Evolutionary conservation across 2,113 vertebrate genomes (phyloP), one percentile per base, ranked within the genome.

Genomic region (Psittacula cyanocephala): DNA sequence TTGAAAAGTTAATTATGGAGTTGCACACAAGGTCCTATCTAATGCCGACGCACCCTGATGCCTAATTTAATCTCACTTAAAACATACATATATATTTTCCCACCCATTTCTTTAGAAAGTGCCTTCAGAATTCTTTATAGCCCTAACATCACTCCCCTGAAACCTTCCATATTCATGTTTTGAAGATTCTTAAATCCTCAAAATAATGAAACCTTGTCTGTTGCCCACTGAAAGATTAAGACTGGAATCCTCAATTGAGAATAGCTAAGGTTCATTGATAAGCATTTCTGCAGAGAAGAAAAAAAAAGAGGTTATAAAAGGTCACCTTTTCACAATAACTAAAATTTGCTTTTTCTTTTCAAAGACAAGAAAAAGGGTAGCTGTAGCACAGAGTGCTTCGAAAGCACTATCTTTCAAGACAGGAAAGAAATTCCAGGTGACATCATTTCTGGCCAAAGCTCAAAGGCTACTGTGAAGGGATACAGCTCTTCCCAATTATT

Each of bases 371-470:
- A 86, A 63, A 90, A 70, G 11, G 1, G 13, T 57, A 93, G 41
- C 37, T 82, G 31, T 25, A 88, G 7, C n/a, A 60, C 68, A 81
- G 39, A 78, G 27, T 84, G 65, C 82, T 91, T 88, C 86, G 72
- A 88, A 94, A 95, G 83, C 33, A 76, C 64, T 53, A 43, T 78
- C 92, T 87, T 96, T 94, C 47, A 91, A 96, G 80, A 93, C 19
- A 46, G 5, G 31, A 79, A 35, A 94, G 65, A 89, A 92, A 89
- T 94, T 96, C 44, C 62, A 87, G 74, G 74, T 96, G 92, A 95
- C 86, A 88, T 97, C 72, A 97, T 81, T 95, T 92, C 89, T 96
- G 95, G 96, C 80, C 69, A 90, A 91, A 93, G 86, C 75, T 95
- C 91, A 96, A 97, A 97, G 95, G 77, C 81, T 92, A 92, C 88